Evolutionary conservation across 2,888 invertebrate species (phyloP).

Genomic region (Dryobotodes eremita): DNA sequence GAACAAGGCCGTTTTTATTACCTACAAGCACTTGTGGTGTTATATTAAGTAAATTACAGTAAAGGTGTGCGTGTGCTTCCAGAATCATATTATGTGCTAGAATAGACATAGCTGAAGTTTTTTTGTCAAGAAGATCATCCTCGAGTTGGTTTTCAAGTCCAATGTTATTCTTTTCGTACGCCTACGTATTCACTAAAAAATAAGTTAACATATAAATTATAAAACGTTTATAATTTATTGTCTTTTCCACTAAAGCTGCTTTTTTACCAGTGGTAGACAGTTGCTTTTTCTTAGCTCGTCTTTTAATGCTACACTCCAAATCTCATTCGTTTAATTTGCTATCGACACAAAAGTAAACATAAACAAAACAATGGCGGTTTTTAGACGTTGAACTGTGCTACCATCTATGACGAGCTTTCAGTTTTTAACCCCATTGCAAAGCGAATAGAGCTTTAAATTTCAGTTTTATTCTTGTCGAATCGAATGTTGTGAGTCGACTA

Average conservation of each 20-base stretch:
- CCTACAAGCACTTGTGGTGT: not conserved
- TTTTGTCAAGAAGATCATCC: no score
- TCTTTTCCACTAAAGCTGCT: not conserved
- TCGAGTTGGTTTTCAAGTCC: not conserved
- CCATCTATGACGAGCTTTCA: no score
- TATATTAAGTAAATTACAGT: not conserved
- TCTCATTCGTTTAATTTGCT: not conserved
- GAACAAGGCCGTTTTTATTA: not conserved
- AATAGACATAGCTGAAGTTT: not conserved
- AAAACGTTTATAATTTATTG: no score
- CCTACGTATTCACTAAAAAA: not conserved
- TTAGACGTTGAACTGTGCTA: no score
- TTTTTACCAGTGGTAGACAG: not conserved
- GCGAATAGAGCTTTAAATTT: no score
- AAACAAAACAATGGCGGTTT: no score
- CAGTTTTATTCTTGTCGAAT: no score
- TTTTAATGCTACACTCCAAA: not conserved
- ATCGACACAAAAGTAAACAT: not conserved
- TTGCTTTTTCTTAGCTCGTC: not conserved
- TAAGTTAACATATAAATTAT: no score
- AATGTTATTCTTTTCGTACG: not conserved
- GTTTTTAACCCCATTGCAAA: no score
- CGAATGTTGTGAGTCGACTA: no score
- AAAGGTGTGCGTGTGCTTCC: not conserved
- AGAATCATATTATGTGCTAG: not conserved